Evolutionary conservation across 2,888 invertebrate genomes (phyloP).

Genomic region (Lithophane leautieri): DNA sequence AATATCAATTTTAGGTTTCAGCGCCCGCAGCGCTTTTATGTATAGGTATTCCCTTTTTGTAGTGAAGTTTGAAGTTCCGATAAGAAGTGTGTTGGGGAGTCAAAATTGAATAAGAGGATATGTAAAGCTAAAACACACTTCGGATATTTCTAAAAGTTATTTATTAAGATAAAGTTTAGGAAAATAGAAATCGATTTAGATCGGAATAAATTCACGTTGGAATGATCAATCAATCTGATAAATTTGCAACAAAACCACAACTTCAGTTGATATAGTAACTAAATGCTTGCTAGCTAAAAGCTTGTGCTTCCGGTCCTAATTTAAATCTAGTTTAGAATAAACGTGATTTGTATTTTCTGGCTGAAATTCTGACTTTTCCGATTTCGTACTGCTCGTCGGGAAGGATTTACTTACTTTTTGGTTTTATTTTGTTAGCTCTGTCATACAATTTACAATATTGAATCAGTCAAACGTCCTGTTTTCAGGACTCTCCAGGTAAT

Average conservation of each 20-base stretch:
- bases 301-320: conserved; percentile 24
- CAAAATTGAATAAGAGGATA: conserved; percentile 43
- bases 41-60: conserved; percentile 60
- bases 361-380: neutral
- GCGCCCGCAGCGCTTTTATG: conserved; percentile 73
- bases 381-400: neutral
- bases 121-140: conserved; percentile 22
- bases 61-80: conserved; percentile 56
- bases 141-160: conserved; percentile 12
- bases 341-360: conserved; percentile 14
- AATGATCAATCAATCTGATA: neutral
- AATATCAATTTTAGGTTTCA: conserved; percentile 82
- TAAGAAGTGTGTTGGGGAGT: conserved; percentile 40
- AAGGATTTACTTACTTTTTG: neutral
- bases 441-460: neutral
- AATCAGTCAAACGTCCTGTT: neutral
- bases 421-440: neutral
- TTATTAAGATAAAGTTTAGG: conserved; percentile 2
- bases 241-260: neutral
- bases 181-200: neutral
- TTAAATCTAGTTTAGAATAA: conserved; percentile 37
- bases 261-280: neutral
- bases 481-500: neutral
- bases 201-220: neutral
- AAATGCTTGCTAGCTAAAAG: neutral